Evolutionary conservation across 1,140 invertebrate species (phyloP).

Genomic region (Archegozetes longisetosus): DNA sequence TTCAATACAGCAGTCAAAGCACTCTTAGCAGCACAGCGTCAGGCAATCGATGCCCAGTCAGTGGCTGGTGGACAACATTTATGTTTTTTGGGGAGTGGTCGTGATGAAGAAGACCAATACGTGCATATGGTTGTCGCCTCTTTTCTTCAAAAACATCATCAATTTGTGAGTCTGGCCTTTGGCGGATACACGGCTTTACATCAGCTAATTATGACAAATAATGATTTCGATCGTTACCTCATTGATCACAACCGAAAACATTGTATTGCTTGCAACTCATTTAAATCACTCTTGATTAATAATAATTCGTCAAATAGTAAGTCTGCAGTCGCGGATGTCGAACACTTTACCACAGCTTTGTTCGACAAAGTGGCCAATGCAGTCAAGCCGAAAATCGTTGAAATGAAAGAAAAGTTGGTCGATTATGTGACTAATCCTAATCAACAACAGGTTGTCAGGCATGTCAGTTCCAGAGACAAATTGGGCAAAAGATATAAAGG

Average conservation of each 20-base stretch:
- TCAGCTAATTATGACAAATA: slow-evolving; percentile 22
- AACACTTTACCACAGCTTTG: slow-evolving; percentile 5
- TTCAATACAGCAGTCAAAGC: slow-evolving; percentile 90
- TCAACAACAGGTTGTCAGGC: slow-evolving; percentile 33
- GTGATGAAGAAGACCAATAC: slow-evolving; percentile 87
- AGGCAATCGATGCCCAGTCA: slow-evolving; percentile 70
- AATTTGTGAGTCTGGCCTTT: slow-evolving; percentile 77
- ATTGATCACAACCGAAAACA: slow-evolving; percentile 26
- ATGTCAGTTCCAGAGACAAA: slow-evolving; percentile 59
- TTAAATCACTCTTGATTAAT: background rate
- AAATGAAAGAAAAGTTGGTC: slow-evolving; percentile 78
- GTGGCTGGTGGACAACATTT: slow-evolving; percentile 86
- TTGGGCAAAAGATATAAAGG: slow-evolving; percentile 75
- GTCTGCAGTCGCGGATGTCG: background rate
- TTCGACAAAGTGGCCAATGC: slow-evolving; percentile 30
- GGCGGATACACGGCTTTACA: slow-evolving; percentile 60
- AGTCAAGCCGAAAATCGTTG: slow-evolving; percentile 73
- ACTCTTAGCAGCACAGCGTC: slow-evolving; percentile 68
- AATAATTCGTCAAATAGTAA: background rate
- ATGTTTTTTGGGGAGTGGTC: slow-evolving; percentile 89
- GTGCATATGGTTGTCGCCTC: slow-evolving; percentile 96
- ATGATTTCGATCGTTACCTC: slow-evolving; percentile 22
- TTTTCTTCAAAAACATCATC: slow-evolving; percentile 83
- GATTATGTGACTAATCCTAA: slow-evolving; percentile 82
- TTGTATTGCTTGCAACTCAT: slow-evolving; percentile 21